These are phyloP conservation scores for Drosophila siamana DNA, from an alignment of 2,888 invertebrate species.

Conservation along the genomic window DNA sequence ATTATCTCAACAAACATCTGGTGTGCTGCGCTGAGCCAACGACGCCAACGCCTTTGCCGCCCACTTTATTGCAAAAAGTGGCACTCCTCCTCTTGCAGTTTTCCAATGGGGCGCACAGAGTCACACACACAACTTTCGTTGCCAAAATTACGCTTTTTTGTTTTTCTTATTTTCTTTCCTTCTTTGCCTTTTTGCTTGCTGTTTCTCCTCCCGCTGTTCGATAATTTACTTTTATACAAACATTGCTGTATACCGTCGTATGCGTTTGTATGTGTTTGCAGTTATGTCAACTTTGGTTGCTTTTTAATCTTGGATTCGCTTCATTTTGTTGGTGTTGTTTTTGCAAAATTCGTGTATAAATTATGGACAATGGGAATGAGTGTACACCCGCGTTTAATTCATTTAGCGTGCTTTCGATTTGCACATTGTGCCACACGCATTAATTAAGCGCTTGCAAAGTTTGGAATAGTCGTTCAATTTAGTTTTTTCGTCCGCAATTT, in stretches of 20 bases:
- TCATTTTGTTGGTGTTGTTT: constrained; percentile 46
- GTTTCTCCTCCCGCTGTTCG: constrained; percentile 57
- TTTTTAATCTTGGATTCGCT: constrained; percentile 59
- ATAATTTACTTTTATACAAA: constrained; percentile 65
- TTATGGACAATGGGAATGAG: constrained; percentile 71
- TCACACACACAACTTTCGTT: constrained; percentile 57
- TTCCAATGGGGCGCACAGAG: constrained; percentile 52
- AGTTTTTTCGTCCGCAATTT: constrained; percentile 61
- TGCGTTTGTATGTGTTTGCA: constrained; percentile 46
- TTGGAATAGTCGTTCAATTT: constrained; percentile 48
- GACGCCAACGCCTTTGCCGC: constrained; percentile 48
- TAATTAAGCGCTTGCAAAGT: constrained; percentile 43
- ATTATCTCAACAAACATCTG: constrained; percentile 69
- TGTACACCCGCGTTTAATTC: constrained; percentile 62
- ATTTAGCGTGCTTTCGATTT: constrained; percentile 68
- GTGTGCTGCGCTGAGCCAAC: constrained; percentile 31
- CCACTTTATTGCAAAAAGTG: constrained; percentile 47
- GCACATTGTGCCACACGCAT: constrained; percentile 61
- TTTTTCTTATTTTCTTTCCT: constrained; percentile 30
- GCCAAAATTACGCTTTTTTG: constrained; percentile 59
- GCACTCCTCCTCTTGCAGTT: constrained; percentile 63
- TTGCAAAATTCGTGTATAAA: constrained; percentile 71
- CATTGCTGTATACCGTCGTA: not conserved
- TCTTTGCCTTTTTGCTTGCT: constrained; percentile 31
- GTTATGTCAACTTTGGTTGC: constrained; percentile 69